A percentile compares a stretch with the other conserved stretches of the same genome.
phyloP scores from a whole-genome alignment of 2,888 invertebrate genomes.

The Ichneumoninae sp. region DNA sequence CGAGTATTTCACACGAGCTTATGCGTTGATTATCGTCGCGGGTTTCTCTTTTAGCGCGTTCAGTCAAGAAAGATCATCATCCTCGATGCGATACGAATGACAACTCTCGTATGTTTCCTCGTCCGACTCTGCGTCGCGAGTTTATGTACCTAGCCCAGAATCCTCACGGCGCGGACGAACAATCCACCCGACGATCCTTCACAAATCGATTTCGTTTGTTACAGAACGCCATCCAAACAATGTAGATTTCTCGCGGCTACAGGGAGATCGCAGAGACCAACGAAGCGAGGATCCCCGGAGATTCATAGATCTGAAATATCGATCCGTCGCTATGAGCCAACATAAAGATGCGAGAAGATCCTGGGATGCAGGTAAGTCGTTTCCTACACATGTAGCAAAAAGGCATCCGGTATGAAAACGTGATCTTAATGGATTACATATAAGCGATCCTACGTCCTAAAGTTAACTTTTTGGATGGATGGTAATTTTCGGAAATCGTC shows the following conservation, averaged over 20 bases:
- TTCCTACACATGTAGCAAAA: too few relatives aligned
- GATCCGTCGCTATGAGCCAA: neutral
- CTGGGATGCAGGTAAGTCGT: too few relatives aligned
- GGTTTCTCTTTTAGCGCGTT: neutral
- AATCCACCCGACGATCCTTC: neutral
- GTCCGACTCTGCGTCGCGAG: neutral
- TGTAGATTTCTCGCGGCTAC: neutral
- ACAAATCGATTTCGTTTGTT: neutral
- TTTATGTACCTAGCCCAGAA: constrained; percentile 9
- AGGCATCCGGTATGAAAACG: too few relatives aligned
- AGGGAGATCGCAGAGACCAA: neutral
- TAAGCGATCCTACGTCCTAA: too few relatives aligned
- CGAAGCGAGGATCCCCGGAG: neutral
- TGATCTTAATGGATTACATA: too few relatives aligned
- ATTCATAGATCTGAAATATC: neutral
- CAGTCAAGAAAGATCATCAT: neutral
- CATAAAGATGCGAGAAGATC: neutral
- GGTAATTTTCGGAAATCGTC: neutral
- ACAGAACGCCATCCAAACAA: neutral
- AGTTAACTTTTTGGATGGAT: too few relatives aligned
- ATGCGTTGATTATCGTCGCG: neutral
- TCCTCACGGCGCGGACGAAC: neutral
- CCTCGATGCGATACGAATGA: neutral
- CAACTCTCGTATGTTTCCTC: neutral
- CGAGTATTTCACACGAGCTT: neutral